Conservation (phyloP, 2,888 invertebrate genomes). For the Dryococelus australis region DNA sequence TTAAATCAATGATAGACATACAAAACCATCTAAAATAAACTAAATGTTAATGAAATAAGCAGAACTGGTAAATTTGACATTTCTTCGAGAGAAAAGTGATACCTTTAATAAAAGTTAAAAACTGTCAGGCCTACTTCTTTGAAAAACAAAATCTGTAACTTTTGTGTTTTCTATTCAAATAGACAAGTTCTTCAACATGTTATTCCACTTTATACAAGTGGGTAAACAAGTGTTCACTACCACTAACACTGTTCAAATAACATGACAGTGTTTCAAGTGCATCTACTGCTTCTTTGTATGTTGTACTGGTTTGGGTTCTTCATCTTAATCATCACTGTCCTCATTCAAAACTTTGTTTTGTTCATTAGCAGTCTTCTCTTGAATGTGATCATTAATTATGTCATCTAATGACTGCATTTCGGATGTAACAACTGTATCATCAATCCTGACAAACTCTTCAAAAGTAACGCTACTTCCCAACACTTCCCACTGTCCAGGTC, state of each 20-base stretch:
- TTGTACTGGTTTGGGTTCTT: background rate
- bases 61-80: no score
- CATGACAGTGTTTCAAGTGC: background rate
- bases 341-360: background rate
- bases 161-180: background rate
- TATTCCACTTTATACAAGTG: background rate
- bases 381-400: background rate
- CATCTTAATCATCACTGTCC: background rate
- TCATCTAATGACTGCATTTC: background rate
- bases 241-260: background rate
- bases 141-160: background rate
- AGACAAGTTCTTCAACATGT: background rate
- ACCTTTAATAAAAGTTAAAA: no score
- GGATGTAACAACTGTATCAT: background rate
- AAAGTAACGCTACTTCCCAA: background rate
- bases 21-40: no score
- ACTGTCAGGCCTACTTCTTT: no score
- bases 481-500: background rate
- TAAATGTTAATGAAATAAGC: no score
- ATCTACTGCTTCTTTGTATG: background rate
- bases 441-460: background rate
- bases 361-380: background rate
- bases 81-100: no score
- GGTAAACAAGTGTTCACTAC: background rate
- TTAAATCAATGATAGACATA: no score